Conservation (phyloP, 2,113 vertebrate species). For the Nycticorax nycticorax region DNA sequence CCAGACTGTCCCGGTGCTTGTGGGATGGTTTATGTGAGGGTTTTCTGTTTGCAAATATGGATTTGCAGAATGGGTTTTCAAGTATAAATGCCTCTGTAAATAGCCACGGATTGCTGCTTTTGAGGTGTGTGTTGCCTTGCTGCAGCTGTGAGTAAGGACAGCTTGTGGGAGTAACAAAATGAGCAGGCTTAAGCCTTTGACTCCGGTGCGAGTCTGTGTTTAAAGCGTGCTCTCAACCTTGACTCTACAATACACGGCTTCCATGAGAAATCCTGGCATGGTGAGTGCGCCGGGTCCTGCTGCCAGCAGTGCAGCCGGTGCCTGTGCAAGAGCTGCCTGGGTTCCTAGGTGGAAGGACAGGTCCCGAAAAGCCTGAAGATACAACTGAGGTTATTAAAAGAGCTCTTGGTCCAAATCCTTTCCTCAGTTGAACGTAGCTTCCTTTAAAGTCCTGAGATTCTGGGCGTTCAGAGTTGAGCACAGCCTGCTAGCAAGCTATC, state of each 20-base stretch:
- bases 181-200: not conserved
- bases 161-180: not conserved
- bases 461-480: not conserved
- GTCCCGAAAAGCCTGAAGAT: not conserved
- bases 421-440: not conserved
- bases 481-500: not conserved
- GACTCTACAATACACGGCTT: not conserved
- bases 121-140: not conserved
- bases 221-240: not conserved
- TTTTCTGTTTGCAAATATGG: not conserved
- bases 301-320: not conserved
- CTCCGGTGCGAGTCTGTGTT: not conserved
- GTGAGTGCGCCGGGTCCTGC: accelerated
- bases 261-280: not conserved
- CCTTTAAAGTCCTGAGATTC: not conserved
- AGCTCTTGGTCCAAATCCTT: not conserved
- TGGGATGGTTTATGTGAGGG: not conserved
- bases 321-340: not conserved
- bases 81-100: not conserved
- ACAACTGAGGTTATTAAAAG: not conserved
- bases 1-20: not conserved
- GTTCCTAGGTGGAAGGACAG: not conserved
- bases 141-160: not conserved
- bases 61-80: not conserved
- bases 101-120: not conserved